A percentile compares a stretch with the other conserved stretches of the same genome.
These are phyloP conservation scores for Rhodinocichla rosea DNA, from an alignment of 2,113 vertebrate genomes.

Conservation along the genomic window DNA sequence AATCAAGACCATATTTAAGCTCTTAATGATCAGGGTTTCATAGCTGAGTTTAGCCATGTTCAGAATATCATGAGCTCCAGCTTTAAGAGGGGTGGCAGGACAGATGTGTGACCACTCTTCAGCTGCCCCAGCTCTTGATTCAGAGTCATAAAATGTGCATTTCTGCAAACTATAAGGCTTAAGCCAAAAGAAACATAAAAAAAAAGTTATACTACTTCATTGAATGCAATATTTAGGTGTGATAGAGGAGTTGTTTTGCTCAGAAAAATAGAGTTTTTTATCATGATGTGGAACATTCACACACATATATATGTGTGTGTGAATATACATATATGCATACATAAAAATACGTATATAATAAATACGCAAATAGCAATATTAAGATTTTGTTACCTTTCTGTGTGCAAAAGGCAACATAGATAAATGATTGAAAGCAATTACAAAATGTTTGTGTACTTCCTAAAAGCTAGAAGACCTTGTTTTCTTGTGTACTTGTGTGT, in stretches of 20 bases:
- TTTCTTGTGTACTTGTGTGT: neutral
- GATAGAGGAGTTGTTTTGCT: neutral
- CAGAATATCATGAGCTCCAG: neutral
- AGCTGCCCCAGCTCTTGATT: neutral
- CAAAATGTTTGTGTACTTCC: neutral
- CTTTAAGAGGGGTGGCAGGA: neutral
- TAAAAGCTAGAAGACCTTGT: neutral
- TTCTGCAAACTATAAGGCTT: neutral
- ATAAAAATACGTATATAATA: no score
- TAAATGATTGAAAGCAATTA: neutral
- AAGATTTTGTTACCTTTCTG: neutral
- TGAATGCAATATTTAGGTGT: neutral
- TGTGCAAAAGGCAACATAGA: neutral
- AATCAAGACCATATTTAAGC: neutral
- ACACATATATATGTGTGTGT: fast-evolving
- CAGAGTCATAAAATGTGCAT: neutral
- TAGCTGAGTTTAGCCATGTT: neutral
- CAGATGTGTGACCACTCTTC: neutral
- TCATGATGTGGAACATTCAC: neutral
- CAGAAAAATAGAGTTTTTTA: neutral
- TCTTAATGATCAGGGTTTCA: neutral
- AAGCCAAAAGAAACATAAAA: neutral
- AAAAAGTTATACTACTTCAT: neutral
- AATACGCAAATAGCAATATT: neutral
- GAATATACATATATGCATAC: neutral